Evolutionary conservation across 2,797 vertebrate genomes (phyloP).

Genomic region (Macrochelys suwanniensis): DNA sequence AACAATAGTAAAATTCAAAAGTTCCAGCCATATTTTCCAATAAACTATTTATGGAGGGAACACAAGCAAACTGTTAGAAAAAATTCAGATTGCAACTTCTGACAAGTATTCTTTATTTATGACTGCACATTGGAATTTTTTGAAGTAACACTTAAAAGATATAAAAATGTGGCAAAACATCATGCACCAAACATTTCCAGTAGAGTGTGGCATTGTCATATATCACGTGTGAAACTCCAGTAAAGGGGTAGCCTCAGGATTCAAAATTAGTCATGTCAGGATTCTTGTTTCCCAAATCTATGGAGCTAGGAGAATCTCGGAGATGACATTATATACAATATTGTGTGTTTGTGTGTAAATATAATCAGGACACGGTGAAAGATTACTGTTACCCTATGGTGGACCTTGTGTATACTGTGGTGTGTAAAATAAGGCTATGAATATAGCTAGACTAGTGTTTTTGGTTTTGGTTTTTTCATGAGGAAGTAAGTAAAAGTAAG

Average conservation of each 20-base stretch:
- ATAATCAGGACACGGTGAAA: not conserved
- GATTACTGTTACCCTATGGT: not conserved
- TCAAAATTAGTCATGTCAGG: not conserved
- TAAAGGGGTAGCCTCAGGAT: not conserved
- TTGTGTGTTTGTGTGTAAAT: not conserved
- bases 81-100: slow-evolving; percentile 78
- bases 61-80: slow-evolving; percentile 72
- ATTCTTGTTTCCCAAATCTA: not conserved
- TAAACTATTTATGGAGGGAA: slow-evolving; percentile 81
- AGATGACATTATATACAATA: not conserved
- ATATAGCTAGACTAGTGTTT: not conserved
- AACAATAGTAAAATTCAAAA: slow-evolving; percentile 69
- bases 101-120: slow-evolving; percentile 84
- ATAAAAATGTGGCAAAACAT: not conserved
- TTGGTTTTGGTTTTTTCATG: not conserved
- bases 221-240: not conserved
- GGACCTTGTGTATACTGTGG: not conserved
- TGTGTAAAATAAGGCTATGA: not conserved
- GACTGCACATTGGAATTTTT: slow-evolving; percentile 70
- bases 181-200: not conserved
- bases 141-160: slow-evolving; percentile 60
- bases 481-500: not conserved
- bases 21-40: slow-evolving; percentile 78
- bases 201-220: not conserved
- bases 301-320: not conserved